Conservation (phyloP, 2,888 invertebrate species). For the Morpho achilles region DNA sequence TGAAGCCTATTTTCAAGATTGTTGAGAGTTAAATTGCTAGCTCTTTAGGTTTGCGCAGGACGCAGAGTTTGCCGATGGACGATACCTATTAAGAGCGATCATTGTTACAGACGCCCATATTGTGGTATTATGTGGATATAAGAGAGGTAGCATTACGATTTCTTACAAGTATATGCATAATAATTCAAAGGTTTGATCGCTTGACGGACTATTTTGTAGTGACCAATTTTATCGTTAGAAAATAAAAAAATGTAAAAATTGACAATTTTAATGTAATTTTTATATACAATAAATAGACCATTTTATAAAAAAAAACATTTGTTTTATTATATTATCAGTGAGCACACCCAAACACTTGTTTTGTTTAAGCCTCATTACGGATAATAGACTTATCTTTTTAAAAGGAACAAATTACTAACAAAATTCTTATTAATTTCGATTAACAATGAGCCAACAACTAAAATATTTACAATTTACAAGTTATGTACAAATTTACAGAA, state of each 20-base stretch:
- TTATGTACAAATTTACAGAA: constrained; percentile 27
- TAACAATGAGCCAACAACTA: constrained; percentile 31
- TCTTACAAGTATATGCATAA: constrained; percentile 47
- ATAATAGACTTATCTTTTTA: constrained; percentile 16
- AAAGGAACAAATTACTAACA: constrained; percentile 26
- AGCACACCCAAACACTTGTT: constrained; percentile 22
- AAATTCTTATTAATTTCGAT: constrained; percentile 9
- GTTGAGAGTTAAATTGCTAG: neutral
- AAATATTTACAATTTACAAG: constrained; percentile 48
- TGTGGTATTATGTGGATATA: constrained; percentile 4
- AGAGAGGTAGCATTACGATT: constrained; percentile 1
- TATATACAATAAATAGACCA: constrained; percentile 79
- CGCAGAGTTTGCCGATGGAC: constrained; percentile 14
- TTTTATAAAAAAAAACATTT: constrained; percentile 66
- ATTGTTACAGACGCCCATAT: constrained; percentile 9
- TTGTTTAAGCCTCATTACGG: constrained; percentile 18
- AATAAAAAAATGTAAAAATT: constrained; percentile 69
- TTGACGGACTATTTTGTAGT: constrained; percentile 77
- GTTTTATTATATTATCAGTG: constrained; percentile 40
- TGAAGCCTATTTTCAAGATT: constrained; percentile 7
- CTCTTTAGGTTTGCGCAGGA: constrained; percentile 20
- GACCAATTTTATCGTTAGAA: constrained; percentile 76
- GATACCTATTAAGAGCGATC: constrained; percentile 4
- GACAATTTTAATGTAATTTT: constrained; percentile 79
- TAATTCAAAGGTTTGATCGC: constrained; percentile 68